Evolutionary conservation across 2,797 vertebrate genomes (phyloP).

Genomic region (Anniella stebbinsi): DNA sequence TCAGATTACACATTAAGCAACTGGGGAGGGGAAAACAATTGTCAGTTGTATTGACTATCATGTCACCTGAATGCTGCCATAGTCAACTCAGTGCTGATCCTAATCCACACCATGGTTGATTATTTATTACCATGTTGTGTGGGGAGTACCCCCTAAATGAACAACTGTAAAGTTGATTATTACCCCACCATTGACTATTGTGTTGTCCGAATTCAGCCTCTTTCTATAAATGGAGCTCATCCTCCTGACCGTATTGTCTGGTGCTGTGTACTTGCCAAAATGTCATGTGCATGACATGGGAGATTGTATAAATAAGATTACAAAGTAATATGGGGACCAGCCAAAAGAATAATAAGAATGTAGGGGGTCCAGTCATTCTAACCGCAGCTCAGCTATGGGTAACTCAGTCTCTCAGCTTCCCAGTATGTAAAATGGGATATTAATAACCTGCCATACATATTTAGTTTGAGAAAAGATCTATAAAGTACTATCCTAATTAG

Average conservation of each 20-base stretch:
- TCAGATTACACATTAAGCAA: too few relatives aligned
- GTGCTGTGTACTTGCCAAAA: constrained; percentile 5
- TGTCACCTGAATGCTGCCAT: too few relatives aligned
- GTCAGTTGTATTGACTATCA: too few relatives aligned
- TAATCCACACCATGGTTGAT: too few relatives aligned
- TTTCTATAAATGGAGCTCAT: not conserved
- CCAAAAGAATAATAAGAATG: not conserved
- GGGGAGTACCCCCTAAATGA: too few relatives aligned
- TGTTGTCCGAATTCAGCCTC: too few relatives aligned
- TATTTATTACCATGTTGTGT: too few relatives aligned
- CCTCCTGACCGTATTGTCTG: not conserved
- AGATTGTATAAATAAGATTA: constrained; percentile 3
- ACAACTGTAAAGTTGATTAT: too few relatives aligned
- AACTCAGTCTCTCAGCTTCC: not conserved
- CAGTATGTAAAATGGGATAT: not conserved
- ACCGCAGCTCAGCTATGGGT: not conserved
- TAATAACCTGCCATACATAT: not conserved
- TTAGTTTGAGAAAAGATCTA: not conserved
- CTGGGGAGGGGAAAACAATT: too few relatives aligned
- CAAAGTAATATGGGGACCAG: not conserved
- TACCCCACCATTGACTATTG: too few relatives aligned
- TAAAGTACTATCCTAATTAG: not conserved
- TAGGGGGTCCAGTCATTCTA: not conserved
- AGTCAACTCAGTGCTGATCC: too few relatives aligned
- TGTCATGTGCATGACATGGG: not conserved